Evolutionary conservation across 2,888 invertebrate species (phyloP).

Genomic region (Hypsopygia costalis): DNA sequence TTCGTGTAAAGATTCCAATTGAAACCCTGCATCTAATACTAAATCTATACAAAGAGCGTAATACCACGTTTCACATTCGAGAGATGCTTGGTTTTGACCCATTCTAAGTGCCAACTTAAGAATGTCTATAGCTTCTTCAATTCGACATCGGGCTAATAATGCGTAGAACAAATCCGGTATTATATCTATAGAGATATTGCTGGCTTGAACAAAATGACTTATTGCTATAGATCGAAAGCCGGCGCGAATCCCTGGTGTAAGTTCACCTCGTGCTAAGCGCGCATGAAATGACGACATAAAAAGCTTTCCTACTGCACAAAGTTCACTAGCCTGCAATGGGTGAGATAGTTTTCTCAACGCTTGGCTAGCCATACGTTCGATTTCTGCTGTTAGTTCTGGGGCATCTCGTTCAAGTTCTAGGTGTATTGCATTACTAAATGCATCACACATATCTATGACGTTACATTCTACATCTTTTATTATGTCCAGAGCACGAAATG

Average conservation of each 20-base stretch:
- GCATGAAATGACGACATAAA: constrained; percentile 65
- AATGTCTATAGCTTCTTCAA: constrained; percentile 73
- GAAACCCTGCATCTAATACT: constrained; percentile 78
- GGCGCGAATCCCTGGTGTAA: constrained; percentile 50
- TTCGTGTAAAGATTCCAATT: constrained; percentile 65
- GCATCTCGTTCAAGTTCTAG: constrained; percentile 63
- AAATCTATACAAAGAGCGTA: constrained; percentile 80
- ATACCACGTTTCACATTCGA: constrained; percentile 71
- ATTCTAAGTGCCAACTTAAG: constrained; percentile 48
- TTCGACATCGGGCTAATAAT: constrained; percentile 58
- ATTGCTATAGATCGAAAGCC: constrained; percentile 62
- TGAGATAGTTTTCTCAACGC: constrained; percentile 42
- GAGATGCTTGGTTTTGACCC: constrained; percentile 32
- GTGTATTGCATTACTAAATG: constrained; percentile 66
- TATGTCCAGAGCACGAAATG: constrained; percentile 48
- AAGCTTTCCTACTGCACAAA: constrained; percentile 65
- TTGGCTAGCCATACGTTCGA: constrained; percentile 51
- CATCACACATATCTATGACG: constrained; percentile 61
- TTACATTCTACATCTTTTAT: constrained; percentile 54
- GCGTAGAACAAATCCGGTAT: constrained; percentile 68
- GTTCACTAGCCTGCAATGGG: constrained; percentile 60
- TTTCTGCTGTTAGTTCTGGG: constrained; percentile 45
- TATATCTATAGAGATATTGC: constrained; percentile 57
- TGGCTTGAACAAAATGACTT: constrained; percentile 61
- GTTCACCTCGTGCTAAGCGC: constrained; percentile 49